Percentiles rank a stretch among this genome's conserved stretches.
Evolutionary conservation across 2,113 vertebrate genomes (phyloP).

Genomic region (Cercopithecus mona): DNA sequence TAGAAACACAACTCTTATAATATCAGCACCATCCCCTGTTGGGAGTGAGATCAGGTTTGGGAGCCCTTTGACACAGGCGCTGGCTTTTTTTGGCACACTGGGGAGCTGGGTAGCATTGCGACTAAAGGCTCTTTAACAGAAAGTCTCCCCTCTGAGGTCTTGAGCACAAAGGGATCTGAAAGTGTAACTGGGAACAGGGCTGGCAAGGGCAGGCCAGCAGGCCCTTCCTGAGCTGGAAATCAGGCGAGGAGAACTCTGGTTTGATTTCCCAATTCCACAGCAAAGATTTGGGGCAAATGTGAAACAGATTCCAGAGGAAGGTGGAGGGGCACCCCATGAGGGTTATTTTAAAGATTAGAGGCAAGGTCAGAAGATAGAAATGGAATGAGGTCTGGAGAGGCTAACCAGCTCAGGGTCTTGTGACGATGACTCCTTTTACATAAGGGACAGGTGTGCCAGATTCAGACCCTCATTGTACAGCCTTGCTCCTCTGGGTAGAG

Average conservation of each 20-base stretch:
- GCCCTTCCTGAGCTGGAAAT: background rate
- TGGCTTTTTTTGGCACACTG: background rate
- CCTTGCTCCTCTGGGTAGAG: background rate
- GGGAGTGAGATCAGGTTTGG: background rate
- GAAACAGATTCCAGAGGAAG: background rate
- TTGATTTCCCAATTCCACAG: background rate
- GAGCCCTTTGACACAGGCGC: background rate
- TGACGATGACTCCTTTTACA: background rate
- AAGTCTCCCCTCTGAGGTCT: background rate
- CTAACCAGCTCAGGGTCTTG: background rate
- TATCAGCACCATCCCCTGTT: background rate
- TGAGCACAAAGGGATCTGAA: background rate
- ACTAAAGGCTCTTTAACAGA: background rate
- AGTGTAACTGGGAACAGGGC: background rate
- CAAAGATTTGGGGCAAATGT: background rate
- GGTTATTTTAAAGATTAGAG: background rate
- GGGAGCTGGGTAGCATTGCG: background rate
- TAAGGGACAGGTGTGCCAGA: rapidly evolving
- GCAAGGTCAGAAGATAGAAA: background rate
- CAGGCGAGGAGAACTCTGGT: background rate
- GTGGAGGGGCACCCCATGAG: rapidly evolving
- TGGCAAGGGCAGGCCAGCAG: background rate
- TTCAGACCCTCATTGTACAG: background rate
- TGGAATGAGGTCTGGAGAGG: background rate
- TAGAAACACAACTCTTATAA: background rate